These are phyloP conservation scores for Leiothrix lutea DNA, from an alignment of 2,113 vertebrate species.

Conservation along the genomic window DNA sequence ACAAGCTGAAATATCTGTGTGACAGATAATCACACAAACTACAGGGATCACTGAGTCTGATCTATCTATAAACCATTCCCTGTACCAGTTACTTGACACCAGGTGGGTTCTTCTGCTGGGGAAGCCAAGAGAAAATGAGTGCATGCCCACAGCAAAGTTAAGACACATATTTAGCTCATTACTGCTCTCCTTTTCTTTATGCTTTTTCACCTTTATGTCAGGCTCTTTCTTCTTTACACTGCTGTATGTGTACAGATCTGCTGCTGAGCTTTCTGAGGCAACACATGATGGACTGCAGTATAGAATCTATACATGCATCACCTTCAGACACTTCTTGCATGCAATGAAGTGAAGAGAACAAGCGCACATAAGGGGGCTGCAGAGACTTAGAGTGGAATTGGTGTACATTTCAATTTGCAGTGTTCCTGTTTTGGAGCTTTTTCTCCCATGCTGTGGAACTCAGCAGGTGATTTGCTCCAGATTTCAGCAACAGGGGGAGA, in stretches of 20 bases:
- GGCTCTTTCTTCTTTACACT: slow-evolving; percentile 2
- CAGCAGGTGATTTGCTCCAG: neutral
- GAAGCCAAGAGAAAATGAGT: slow-evolving; percentile 59
- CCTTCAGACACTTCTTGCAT: neutral
- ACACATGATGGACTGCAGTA: neutral
- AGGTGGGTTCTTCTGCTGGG: slow-evolving; percentile 61
- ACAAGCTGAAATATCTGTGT: slow-evolving; percentile 70
- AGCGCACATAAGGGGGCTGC: neutral
- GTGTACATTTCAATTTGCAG: neutral
- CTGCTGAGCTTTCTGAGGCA: neutral
- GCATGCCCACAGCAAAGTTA: neutral
- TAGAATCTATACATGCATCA: neutral
- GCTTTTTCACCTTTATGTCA: slow-evolving; percentile 17
- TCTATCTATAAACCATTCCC: slow-evolving; percentile 65
- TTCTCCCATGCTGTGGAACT: neutral
- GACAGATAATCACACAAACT: slow-evolving; percentile 65
- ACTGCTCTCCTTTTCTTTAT: slow-evolving; percentile 24
- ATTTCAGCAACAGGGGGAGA: neutral
- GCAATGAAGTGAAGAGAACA: neutral
- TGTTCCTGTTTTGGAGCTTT: neutral
- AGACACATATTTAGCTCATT: slow-evolving; percentile 41
- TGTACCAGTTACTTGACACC: slow-evolving; percentile 48
- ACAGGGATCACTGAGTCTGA: slow-evolving; percentile 19
- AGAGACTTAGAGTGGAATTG: neutral
- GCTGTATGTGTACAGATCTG: neutral